These are phyloP conservation scores for Anoplophora glabripennis DNA, from an alignment of 1,140 invertebrate genomes.

Conservation along the genomic window DNA sequence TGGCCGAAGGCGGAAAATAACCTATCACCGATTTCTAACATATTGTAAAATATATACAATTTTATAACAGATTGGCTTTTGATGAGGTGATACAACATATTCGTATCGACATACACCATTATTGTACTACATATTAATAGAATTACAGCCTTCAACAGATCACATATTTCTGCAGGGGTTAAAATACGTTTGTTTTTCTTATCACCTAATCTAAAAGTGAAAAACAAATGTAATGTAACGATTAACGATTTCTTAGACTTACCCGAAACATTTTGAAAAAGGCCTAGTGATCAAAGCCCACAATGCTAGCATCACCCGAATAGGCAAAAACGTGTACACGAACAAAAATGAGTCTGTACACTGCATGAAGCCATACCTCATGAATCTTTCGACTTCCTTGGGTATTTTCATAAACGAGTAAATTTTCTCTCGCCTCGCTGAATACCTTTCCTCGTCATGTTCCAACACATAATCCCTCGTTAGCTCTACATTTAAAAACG, in stretches of 20 bases:
- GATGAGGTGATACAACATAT: slow-evolving; percentile 98
- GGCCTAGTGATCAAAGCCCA: slow-evolving; percentile 74
- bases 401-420: slow-evolving; percentile 98
- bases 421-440: slow-evolving; percentile 89
- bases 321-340: slow-evolving; percentile 95
- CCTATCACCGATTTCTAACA: slow-evolving; percentile 96
- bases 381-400: slow-evolving; percentile 87
- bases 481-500: slow-evolving; percentile 83
- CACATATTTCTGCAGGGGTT: slow-evolving; percentile 92
- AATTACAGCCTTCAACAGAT: slow-evolving; percentile 90
- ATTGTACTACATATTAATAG: slow-evolving; percentile 80
- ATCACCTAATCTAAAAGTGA: slow-evolving; percentile 27
- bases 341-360: slow-evolving; percentile 98
- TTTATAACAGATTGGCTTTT: slow-evolving; percentile 99
- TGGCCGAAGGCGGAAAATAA: slow-evolving; percentile 97
- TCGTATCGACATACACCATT: slow-evolving; percentile 92
- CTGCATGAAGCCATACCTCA: slow-evolving; percentile 94
- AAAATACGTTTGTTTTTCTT: slow-evolving; percentile 49
- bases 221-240: slow-evolving; percentile 1
- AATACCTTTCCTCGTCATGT: slow-evolving; percentile 91
- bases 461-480: slow-evolving; percentile 88
- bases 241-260: slow-evolving; percentile 32
- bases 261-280: slow-evolving; percentile 70
- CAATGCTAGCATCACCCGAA: slow-evolving; percentile 84
- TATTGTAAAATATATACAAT: slow-evolving; percentile 99